Base-by-base conservation (phyloP, 2,797 vertebrate species). In the Megaceryle alcyon region DNA sequence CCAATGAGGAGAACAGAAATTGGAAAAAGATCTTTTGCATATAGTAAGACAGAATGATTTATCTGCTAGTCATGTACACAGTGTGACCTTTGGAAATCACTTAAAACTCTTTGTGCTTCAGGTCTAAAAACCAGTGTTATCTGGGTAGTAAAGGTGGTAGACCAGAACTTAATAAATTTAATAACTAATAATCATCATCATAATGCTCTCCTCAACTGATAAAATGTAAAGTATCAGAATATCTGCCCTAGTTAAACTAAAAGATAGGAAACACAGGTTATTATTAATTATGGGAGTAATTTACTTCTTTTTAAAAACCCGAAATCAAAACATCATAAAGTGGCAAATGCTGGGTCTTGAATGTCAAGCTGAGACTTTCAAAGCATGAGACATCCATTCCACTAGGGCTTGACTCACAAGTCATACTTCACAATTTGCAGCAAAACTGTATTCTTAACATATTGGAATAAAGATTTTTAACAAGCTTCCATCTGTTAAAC, bases 401-500 rank as follows among this genome's bases (percentile, higher is more conserved):
- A 91, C 69, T 86, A 88, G 84, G 90, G 90, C 93, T 94, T 97
- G 96, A 96, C 88, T 96, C 84, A 96, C 79, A 88, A 96, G 68
- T 94, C 93, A 95, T 88, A 90, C 92, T 95, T 95, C 77, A 94
- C 89, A 93, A 96, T 95, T 94, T 96, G 82, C 77, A 94, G 94
- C 94, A 96, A 95, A 95, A 83, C 80, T 92, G 59, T 72, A 85
- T 96, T 95, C 94, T 94, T 95, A 97, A 96, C 93, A 95, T 96
- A 95, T 94, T 91, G 92, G 91, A 95, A 95, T 96, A 92, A 94
- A 83, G 95, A 94, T 95, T 96, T 96, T 82, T 89, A 94, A 95
- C 93, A 96, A 96, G 88, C 92, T 94, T 95, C 97, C 96, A 97
- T 97, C 97, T 97, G 96, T 96, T 96, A 96, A 95, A 79, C 82